Evolutionary conservation across 1,140 invertebrate species (phyloP).

Genomic region (Argopecten irradians): DNA sequence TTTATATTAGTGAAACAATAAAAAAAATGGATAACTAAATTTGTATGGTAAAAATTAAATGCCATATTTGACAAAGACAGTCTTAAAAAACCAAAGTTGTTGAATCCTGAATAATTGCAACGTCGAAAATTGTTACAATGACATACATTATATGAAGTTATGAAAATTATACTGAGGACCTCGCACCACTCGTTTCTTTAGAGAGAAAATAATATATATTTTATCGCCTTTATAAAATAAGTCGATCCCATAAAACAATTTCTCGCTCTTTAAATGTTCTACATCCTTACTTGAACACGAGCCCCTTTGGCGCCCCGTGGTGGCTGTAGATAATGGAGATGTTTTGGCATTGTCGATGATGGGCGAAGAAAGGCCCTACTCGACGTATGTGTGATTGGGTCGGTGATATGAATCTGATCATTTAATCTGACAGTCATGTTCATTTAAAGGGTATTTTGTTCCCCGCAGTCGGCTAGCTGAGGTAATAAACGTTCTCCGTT

Average conservation of each 20-base stretch:
- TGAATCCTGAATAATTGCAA: no score
- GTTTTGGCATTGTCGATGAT: conserved; percentile 16
- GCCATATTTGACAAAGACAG: no score
- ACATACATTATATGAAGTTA: no score
- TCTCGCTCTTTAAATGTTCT: not conserved
- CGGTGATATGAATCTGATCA: conserved; percentile 11
- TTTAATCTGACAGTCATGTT: conserved; percentile 22
- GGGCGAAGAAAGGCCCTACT: not conserved
- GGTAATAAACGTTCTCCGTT: not conserved
- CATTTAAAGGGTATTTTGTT: conserved; percentile 23
- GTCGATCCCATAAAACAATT: not conserved
- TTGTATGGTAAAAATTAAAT: no score
- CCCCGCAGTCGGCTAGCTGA: not conserved
- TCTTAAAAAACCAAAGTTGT: no score
- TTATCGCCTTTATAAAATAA: not conserved
- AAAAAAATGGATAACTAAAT: no score
- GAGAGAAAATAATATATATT: not conserved
- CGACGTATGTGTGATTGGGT: not conserved
- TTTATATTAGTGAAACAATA: no score
- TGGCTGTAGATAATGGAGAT: not conserved
- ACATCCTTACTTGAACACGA: not conserved
- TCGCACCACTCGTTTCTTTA: no score
- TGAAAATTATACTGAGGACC: no score
- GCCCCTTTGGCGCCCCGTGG: conserved; percentile 1
- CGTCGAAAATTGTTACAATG: no score